A percentile compares a stretch with the other conserved stretches of the same genome.
Conservation (phyloP, 2,888 invertebrate genomes). For the Apantesis nais region DNA sequence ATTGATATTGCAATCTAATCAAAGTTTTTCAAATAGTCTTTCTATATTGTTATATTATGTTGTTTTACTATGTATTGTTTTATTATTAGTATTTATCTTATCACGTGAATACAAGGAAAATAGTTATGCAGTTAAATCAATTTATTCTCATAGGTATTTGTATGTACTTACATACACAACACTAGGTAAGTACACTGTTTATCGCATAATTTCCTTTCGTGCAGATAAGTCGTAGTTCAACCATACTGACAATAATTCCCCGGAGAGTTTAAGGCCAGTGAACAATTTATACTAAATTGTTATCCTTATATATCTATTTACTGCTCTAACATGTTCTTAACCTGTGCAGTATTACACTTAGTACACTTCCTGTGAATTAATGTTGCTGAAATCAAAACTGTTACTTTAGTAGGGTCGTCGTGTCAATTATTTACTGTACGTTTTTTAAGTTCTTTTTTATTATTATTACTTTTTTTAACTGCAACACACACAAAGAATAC, state of each 20-base stretch:
- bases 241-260: neutral
- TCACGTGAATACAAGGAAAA: constrained; percentile 1
- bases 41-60: neutral
- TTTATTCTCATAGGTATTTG: neutral
- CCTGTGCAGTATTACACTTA: too few relatives aligned
- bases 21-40: neutral
- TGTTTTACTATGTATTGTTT: neutral
- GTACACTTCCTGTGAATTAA: too few relatives aligned
- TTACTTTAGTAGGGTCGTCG: too few relatives aligned
- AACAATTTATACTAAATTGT: too few relatives aligned
- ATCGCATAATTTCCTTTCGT: neutral
- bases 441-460: too few relatives aligned
- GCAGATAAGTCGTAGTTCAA: neutral
- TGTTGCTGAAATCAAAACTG: too few relatives aligned
- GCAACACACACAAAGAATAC: too few relatives aligned
- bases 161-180: too few relatives aligned
- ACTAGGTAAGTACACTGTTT: neutral
- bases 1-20: neutral
- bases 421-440: too few relatives aligned
- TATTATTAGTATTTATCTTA: neutral
- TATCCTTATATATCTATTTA: too few relatives aligned
- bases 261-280: neutral
- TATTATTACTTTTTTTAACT: too few relatives aligned
- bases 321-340: too few relatives aligned
- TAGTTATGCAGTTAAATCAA: neutral